Percentiles rank a stretch among this genome's conserved stretches.
Conservation (phyloP, 2,797 vertebrate species). For the Acipenser ruthenus region DNA sequence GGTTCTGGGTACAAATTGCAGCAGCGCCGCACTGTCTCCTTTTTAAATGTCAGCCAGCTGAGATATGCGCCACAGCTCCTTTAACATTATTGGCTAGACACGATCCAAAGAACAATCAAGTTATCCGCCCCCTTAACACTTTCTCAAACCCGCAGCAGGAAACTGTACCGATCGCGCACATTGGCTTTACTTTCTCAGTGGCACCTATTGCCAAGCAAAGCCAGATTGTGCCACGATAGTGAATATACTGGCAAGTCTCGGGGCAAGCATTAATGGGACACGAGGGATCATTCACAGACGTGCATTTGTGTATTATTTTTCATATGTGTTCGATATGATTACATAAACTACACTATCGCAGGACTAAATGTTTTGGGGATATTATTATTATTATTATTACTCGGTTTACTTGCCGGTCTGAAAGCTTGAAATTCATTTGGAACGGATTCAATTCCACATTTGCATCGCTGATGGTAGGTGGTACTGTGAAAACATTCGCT, state of each 20-base stretch:
- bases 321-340: too few species aligned
- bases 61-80: conserved; percentile 72
- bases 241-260: too few species aligned
- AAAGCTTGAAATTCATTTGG: too few species aligned
- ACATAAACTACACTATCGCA: too few species aligned
- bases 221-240: too few species aligned
- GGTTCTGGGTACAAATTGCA: conserved; percentile 70
- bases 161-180: conserved; percentile 16
- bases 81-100: conserved; percentile 83
- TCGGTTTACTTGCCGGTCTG: too few species aligned
- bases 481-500: too few species aligned
- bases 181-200: background rate
- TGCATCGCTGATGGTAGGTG: too few species aligned
- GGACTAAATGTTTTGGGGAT: too few species aligned
- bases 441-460: too few species aligned
- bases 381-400: too few species aligned
- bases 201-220: background rate
- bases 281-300: background rate
- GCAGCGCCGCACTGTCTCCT: conserved; percentile 76
- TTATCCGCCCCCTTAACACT: conserved; percentile 78
- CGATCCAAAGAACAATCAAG: conserved; percentile 61
- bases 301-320: conserved; percentile 8
- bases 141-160: conserved; percentile 47
- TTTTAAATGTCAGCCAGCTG: conserved; percentile 92
- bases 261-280: too few species aligned